These are phyloP conservation scores for Salminus brasiliensis DNA, from an alignment of 2,113 vertebrate genomes.

Conservation along the genomic window DNA sequence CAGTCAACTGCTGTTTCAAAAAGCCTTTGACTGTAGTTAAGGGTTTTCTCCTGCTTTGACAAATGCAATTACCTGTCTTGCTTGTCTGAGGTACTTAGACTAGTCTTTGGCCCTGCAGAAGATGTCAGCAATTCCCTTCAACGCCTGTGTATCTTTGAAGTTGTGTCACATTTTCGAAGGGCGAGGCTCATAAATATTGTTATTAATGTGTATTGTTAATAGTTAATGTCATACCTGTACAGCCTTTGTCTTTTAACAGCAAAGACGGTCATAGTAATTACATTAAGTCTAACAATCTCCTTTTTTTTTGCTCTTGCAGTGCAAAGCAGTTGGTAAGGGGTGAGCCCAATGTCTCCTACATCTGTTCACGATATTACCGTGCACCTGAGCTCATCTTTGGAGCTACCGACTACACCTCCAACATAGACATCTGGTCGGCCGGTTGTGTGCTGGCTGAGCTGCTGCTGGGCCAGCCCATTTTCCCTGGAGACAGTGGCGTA, in stretches of 20 bases:
- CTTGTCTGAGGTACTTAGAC: no score
- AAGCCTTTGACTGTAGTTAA: no score
- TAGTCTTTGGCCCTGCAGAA: no score
- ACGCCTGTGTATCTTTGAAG: no score
- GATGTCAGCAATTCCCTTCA: no score
- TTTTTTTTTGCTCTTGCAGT: slow-evolving; percentile 64
- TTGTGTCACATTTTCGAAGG: no score
- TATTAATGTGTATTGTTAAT: no score
- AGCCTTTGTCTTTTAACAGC: background rate
- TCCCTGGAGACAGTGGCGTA: slow-evolving; percentile 90
- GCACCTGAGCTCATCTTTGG: slow-evolving; percentile 94
- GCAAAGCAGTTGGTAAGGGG: slow-evolving; percentile 90
- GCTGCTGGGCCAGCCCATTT: slow-evolving; percentile 90
- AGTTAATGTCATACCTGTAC: background rate
- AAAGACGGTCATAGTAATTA: background rate
- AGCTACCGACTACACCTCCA: slow-evolving; percentile 91
- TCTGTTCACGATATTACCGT: slow-evolving; percentile 92
- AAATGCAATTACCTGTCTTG: no score
- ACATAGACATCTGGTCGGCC: slow-evolving; percentile 91
- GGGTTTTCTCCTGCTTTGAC: no score
- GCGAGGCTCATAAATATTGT: no score
- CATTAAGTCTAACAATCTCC: background rate
- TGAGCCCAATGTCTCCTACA: slow-evolving; percentile 92
- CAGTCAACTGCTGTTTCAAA: no score
- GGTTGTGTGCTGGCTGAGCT: slow-evolving; percentile 90